phyloP scores from a whole-genome alignment of 2,113 vertebrate species.

The Microtus ochrogaster region DNA sequence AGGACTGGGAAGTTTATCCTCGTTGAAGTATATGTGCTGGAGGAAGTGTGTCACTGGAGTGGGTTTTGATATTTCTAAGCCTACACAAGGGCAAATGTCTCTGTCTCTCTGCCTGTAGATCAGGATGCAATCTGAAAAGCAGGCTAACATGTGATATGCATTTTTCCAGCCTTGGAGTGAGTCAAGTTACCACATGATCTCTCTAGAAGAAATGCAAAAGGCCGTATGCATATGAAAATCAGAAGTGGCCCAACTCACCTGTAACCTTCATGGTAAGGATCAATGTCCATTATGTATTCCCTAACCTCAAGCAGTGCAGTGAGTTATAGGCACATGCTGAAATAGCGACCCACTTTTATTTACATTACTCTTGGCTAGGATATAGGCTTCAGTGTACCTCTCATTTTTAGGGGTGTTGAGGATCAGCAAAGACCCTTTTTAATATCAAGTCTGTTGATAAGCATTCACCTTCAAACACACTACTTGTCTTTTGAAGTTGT shows the following conservation, averaged over 20 bases:
- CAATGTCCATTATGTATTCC: neutral
- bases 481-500: neutral
- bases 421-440: neutral
- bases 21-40: neutral
- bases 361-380: neutral
- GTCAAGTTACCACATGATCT: fast-evolving
- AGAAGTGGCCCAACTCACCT: too few relatives aligned
- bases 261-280: neutral
- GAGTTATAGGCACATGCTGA: neutral
- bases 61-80: neutral
- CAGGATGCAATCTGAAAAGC: neutral
- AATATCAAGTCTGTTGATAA: neutral
- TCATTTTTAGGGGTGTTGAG: neutral
- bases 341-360: neutral
- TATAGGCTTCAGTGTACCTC: neutral
- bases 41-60: neutral
- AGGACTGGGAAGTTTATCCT: neutral
- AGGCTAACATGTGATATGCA: neutral
- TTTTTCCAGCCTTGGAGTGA: too few relatives aligned
- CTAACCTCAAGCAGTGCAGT: neutral
- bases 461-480: neutral
- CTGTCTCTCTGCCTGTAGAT: neutral
- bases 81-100: neutral
- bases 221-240: neutral
- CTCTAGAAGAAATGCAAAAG: neutral